Conservation (phyloP, 2,888 invertebrate species). For the Agonopterix subpropinquella region DNA sequence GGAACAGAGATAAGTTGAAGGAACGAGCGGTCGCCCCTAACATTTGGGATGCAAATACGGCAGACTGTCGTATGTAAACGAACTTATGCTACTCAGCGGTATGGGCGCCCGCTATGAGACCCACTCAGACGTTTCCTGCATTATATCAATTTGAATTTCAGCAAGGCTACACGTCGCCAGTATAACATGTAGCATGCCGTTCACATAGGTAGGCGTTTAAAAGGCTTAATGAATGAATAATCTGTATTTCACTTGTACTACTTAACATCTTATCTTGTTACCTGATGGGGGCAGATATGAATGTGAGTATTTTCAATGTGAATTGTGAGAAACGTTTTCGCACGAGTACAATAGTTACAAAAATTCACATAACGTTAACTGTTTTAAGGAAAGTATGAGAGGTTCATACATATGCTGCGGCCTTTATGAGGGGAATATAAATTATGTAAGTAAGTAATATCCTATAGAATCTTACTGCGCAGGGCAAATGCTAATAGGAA, state of each 20-base stretch:
- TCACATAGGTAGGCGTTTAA: background rate
- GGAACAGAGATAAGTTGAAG: constrained; percentile 62
- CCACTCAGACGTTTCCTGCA: constrained; percentile 76
- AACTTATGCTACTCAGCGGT: constrained; percentile 71
- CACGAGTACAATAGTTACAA: constrained; percentile 4
- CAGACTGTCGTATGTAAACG: constrained; percentile 73
- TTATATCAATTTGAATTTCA: constrained; percentile 75
- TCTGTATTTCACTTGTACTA: too few relatives aligned
- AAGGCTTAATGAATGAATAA: too few relatives aligned
- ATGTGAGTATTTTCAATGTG: background rate
- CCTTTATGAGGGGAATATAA: too few relatives aligned
- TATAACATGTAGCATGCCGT: background rate
- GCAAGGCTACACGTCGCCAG: constrained; percentile 27
- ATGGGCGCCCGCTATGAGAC: constrained; percentile 68
- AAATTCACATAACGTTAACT: background rate
- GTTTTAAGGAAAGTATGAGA: background rate
- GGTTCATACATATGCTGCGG: too few relatives aligned
- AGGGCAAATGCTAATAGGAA: too few relatives aligned
- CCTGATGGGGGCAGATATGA: background rate
- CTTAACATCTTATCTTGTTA: background rate
- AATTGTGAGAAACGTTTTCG: constrained; percentile 3
- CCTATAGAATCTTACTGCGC: too few relatives aligned
- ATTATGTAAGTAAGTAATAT: too few relatives aligned
- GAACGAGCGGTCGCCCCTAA: constrained; percentile 58
- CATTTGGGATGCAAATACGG: constrained; percentile 74